Percentiles rank a stretch among this genome's conserved stretches.
phyloP scores from a whole-genome alignment of 2,888 invertebrate species.

The Luffia ferchaultella region DNA sequence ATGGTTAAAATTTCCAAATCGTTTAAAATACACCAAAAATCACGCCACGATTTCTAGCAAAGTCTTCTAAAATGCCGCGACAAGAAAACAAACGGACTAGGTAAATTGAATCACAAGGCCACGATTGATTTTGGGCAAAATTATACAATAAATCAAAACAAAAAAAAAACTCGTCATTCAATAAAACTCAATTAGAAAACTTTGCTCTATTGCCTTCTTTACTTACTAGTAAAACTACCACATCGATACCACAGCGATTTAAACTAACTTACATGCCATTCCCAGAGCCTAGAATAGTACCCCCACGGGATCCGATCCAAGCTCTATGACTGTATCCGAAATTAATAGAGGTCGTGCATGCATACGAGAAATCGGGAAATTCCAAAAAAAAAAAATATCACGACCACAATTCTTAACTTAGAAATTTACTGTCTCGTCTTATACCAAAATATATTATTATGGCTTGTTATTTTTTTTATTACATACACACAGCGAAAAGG shows the following conservation, averaged over 20 bases:
- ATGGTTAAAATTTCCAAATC: neutral
- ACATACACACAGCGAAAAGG: no score
- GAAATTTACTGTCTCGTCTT: no score
- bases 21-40: constrained; percentile 9
- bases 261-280: neutral
- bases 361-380: no score
- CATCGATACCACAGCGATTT: constrained; percentile 29
- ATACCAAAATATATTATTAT: constrained; percentile 67
- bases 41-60: constrained; percentile 26
- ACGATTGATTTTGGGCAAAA: no score
- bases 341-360: no score
- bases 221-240: constrained; percentile 17
- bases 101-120: neutral
- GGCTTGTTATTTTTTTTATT: constrained; percentile 57
- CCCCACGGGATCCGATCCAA: no score
- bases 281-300: neutral
- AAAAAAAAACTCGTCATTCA: no score
- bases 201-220: constrained; percentile 1
- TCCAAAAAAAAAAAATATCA: no score
- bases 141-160: no score
- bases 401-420: no score
- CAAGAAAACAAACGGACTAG: constrained; percentile 3
- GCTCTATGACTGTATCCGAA: no score
- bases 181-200: constrained; percentile 5
- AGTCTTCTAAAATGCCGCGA: constrained; percentile 25